Evolutionary conservation across 2,888 invertebrate species (phyloP).

Genomic region (Strigamia maritima): DNA sequence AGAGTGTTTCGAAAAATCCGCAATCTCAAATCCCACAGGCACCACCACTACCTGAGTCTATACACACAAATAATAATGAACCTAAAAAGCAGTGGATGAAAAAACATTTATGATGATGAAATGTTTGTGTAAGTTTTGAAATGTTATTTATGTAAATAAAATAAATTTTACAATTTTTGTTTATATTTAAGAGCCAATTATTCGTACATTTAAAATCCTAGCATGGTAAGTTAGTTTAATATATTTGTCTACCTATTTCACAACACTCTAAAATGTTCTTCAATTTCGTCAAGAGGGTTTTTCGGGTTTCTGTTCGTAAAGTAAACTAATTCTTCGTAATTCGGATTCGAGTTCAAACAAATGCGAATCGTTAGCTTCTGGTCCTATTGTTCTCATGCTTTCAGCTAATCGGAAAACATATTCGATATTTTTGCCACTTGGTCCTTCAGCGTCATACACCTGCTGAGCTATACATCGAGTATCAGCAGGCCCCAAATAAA

Average conservation of each 20-base stretch:
- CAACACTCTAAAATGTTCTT: not conserved
- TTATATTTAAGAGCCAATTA: not conserved
- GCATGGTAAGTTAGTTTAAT: not conserved
- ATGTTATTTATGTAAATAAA: not conserved
- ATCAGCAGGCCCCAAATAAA: slow-evolving; percentile 73
- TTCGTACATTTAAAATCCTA: not conserved
- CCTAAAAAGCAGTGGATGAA: not conserved
- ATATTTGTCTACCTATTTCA: not conserved
- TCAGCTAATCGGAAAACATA: slow-evolving; percentile 81
- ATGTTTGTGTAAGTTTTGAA: not conserved
- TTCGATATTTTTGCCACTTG: slow-evolving; percentile 86
- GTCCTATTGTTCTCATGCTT: slow-evolving; percentile 71
- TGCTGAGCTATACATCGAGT: slow-evolving; percentile 74
- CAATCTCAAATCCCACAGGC: not conserved
- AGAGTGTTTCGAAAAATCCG: not conserved
- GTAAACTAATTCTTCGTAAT: slow-evolving; percentile 50
- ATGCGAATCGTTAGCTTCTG: slow-evolving; percentile 71
- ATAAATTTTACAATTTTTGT: not conserved
- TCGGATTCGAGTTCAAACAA: slow-evolving; percentile 68
- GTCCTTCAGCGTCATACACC: slow-evolving; percentile 68
- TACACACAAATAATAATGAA: not conserved
- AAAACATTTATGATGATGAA: not conserved
- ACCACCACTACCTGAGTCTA: not conserved
- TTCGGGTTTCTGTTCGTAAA: not conserved
- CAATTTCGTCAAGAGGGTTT: slow-evolving; percentile 4